Base-by-base conservation (phyloP, 1,140 invertebrate genomes). In the Drosophila novamexicana region DNA sequence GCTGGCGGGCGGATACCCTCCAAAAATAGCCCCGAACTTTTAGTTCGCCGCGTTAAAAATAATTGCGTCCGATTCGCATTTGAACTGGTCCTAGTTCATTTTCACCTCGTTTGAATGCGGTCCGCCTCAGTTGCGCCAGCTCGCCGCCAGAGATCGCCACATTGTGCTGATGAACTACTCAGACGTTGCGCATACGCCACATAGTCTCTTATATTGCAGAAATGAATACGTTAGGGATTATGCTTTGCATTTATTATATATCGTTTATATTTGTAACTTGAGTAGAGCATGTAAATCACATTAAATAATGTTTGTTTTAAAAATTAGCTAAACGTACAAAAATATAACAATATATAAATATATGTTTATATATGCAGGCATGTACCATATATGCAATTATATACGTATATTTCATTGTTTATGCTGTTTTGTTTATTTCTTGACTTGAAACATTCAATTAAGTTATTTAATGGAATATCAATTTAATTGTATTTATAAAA, bases 271-370 rank as follows among this genome's bases (percentile, higher is more conserved):
- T 81, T 83, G 70, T 77, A 86, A 86, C 83, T 86, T 66, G 83
- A 86, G 67, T 79, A 54, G 84, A 77, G 79, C 84, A 89, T 89
- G 76, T 78, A 81, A 88, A 89, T 89, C 84, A 89, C 84, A 89
- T 81, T 84, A 89, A 88, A 88, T 88, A 89, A 81, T 84, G 77
- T 84, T 78, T 29, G 22, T 29, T 81, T 89, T 78, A 76, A 89
- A 89, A 89, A 89, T 89, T 89, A 89, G 84, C 84, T 89, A 89
- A 89, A 88, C 77, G 85, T 89, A 89, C 84, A 89, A 89, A 89
- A 89, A 89, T 89, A 89, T 89, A 89, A 88, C 83, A 88, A 77
- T 88, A 86, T 77, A 78, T 66, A 53, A 36, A 61, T 68, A 62
- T 80, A 64, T 82, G 14, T 53, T 56, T 82, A 57, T 82, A 34